phyloP scores from a whole-genome alignment of 2,113 vertebrate species.

The Rhynchomys soricoides region DNA sequence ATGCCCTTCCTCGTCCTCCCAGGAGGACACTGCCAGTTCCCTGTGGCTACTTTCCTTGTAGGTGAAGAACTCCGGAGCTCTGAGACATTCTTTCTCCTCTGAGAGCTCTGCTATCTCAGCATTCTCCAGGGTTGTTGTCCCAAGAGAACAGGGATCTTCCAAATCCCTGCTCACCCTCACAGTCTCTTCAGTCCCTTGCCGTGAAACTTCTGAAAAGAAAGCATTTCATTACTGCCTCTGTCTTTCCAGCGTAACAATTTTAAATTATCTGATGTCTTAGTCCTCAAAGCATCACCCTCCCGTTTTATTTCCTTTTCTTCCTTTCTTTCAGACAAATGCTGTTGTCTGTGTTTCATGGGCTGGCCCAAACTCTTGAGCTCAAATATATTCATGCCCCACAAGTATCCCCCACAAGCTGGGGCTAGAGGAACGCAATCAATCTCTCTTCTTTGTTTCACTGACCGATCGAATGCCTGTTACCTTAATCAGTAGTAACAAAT shows the following conservation, averaged over 20 bases:
- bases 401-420: neutral
- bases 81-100: neutral
- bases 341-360: neutral
- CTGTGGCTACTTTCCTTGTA: neutral
- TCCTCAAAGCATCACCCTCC: constrained; percentile 9
- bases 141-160: neutral
- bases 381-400: neutral
- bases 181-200: neutral
- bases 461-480: neutral
- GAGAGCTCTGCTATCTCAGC: neutral
- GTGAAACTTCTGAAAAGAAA: constrained; percentile 67
- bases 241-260: neutral
- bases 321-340: neutral
- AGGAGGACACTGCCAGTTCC: neutral
- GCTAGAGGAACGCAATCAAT: neutral
- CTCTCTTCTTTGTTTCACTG: neutral
- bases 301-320: neutral
- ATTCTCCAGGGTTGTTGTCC: neutral
- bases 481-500: neutral
- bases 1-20: neutral
- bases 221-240: constrained; percentile 31
- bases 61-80: neutral
- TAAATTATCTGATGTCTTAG: neutral
- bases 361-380: neutral
- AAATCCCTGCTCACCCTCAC: neutral